Percentiles rank a stretch among this genome's conserved stretches.
Conservation (phyloP, 1,140 invertebrate species). For the Drosophila equinoxialis region DNA sequence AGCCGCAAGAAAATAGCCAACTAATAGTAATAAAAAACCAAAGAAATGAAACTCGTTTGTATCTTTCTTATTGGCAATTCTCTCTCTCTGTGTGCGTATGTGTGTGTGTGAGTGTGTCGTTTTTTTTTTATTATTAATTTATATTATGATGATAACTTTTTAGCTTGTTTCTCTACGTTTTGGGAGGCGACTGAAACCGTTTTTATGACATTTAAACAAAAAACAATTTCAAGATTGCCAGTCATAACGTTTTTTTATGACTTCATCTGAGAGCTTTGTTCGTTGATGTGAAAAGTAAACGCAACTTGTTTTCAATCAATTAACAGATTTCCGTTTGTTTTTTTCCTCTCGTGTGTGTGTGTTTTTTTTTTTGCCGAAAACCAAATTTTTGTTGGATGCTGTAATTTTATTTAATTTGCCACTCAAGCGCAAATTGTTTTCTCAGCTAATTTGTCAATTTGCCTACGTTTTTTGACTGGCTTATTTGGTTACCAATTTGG, state of each 20-base stretch:
- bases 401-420: slow-evolving; percentile 71
- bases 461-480: slow-evolving; percentile 50
- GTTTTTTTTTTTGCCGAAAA: not conserved
- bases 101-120: not conserved
- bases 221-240: slow-evolving; percentile 30
- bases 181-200: slow-evolving; percentile 9
- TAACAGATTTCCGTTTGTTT: slow-evolving; percentile 48
- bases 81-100: not conserved
- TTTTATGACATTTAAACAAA: slow-evolving; percentile 32
- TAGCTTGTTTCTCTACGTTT: slow-evolving; percentile 21
- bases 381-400: slow-evolving; percentile 26
- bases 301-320: slow-evolving; percentile 68
- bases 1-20: slow-evolving; percentile 40
- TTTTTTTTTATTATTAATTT: slow-evolving; percentile 38
- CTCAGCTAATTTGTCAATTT: slow-evolving; percentile 74
- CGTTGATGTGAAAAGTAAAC: slow-evolving; percentile 26
- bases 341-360: not conserved
- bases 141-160: slow-evolving; percentile 43
- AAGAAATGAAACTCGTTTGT: slow-evolving; percentile 51
- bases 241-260: slow-evolving; percentile 78
- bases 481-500: slow-evolving; percentile 29
- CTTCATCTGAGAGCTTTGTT: slow-evolving; percentile 71
- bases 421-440: slow-evolving; percentile 65
- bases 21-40: slow-evolving; percentile 38
- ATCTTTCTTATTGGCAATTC: slow-evolving; percentile 12